A percentile compares a stretch with the other conserved stretches of the same genome.
Evolutionary conservation across 1,140 invertebrate genomes (phyloP).

Genomic region (Drosophila littoralis): DNA sequence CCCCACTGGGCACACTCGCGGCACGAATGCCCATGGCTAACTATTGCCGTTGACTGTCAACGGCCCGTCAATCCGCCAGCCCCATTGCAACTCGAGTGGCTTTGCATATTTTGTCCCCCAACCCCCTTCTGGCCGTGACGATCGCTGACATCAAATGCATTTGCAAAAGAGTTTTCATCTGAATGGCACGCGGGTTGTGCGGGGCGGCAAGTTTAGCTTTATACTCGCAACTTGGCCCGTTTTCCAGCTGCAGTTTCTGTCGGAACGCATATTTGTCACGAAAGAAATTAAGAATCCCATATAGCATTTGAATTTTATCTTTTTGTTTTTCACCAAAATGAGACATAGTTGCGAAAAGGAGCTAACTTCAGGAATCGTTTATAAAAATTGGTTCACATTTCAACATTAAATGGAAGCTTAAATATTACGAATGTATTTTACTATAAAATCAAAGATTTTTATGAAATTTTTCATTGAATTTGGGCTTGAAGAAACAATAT

Average conservation of each 20-base stretch:
- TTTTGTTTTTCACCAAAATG: no score
- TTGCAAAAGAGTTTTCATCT: neutral
- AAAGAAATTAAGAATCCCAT: no score
- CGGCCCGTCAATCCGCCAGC: conserved; percentile 11
- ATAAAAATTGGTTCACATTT: neutral
- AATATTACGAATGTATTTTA: no score
- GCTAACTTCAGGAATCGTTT: no score
- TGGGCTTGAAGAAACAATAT: no score
- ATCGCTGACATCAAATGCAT: conserved; percentile 15
- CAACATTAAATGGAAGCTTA: neutral
- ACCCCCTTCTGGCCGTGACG: neutral
- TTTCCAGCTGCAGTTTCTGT: neutral
- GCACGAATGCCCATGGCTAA: conserved; percentile 12
- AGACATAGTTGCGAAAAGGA: no score
- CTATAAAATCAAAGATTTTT: no score
- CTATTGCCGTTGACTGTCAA: conserved; percentile 34
- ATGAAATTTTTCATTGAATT: no score
- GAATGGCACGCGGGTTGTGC: no score
- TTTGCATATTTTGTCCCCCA: conserved; percentile 40
- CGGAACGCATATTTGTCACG: no score
- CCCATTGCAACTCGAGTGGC: conserved; percentile 25
- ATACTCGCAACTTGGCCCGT: neutral
- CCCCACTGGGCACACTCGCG: neutral
- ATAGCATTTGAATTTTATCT: no score
- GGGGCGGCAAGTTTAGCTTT: neutral